These are phyloP conservation scores for Synergus japonicus DNA, from an alignment of 2,888 invertebrate species.

Conservation along the genomic window DNA sequence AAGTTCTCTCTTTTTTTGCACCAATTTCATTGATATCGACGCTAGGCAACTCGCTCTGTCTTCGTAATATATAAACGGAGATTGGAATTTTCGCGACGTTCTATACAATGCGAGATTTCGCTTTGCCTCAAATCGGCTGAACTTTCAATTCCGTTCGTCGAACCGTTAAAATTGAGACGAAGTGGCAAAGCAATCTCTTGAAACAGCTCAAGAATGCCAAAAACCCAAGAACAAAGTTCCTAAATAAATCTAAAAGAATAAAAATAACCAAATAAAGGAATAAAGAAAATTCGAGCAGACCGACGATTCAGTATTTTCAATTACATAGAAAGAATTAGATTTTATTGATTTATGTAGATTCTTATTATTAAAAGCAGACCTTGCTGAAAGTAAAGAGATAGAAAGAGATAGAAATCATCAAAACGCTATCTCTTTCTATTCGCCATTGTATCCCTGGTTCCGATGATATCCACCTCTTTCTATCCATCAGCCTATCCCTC, in stretches of 20 bases:
- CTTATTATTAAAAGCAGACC: no score
- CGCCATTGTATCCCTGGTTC: no score
- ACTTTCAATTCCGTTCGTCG: conserved; percentile 6
- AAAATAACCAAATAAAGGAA: neutral
- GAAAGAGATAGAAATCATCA: no score
- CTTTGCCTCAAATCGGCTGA: neutral
- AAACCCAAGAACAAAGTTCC: neutral
- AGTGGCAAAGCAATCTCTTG: neutral
- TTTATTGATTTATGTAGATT: no score
- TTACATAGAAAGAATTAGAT: neutral
- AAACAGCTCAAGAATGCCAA: neutral
- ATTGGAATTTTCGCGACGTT: neutral
- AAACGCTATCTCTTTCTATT: no score
- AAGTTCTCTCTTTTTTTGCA: neutral
- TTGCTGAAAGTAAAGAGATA: no score
- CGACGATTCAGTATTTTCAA: neutral
- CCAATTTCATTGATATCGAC: neutral
- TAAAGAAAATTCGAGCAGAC: neutral
- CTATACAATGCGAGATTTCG: neutral
- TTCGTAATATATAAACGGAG: neutral
- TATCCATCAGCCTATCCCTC: no score
- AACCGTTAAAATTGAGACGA: conserved; percentile 10
- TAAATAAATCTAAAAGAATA: conserved; percentile 1
- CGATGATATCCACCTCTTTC: no score
- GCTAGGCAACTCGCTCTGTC: neutral